Evolutionary conservation across 2,888 invertebrate genomes (phyloP).

Genomic region (Rapana venosa): DNA sequence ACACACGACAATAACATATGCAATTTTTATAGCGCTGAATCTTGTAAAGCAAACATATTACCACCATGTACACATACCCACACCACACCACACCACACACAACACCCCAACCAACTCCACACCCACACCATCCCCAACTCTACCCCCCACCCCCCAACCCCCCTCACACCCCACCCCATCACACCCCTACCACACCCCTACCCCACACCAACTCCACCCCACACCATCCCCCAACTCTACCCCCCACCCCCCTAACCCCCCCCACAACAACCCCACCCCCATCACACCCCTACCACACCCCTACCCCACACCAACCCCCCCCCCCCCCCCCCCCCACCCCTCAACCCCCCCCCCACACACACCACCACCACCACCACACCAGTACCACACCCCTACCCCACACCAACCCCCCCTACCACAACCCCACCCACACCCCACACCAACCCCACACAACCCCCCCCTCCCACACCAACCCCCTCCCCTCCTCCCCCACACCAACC

Average conservation of each 20-base stretch:
- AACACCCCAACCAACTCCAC: background rate
- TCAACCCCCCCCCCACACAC: background rate
- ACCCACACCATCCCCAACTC: background rate
- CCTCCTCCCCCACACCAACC: background rate
- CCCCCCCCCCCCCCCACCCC: background rate
- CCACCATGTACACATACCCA: background rate
- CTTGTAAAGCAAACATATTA: background rate
- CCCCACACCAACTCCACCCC: no score
- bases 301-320: background rate
- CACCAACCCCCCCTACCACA: background rate
- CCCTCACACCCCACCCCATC: background rate
- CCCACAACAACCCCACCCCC: no score
- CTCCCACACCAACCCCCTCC: background rate
- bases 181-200: background rate
- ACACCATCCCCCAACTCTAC: background rate
- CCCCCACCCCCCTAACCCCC: background rate
- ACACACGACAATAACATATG: no score
- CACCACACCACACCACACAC: background rate
- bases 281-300: background rate
- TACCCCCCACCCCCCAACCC: background rate
- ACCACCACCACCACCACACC: background rate
- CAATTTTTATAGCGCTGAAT: no score
- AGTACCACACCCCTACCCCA: background rate
- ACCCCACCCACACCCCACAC: background rate
- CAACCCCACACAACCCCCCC: background rate